Conservation (phyloP, 2,113 vertebrate species). For the Pituophis catenifer region DNA sequence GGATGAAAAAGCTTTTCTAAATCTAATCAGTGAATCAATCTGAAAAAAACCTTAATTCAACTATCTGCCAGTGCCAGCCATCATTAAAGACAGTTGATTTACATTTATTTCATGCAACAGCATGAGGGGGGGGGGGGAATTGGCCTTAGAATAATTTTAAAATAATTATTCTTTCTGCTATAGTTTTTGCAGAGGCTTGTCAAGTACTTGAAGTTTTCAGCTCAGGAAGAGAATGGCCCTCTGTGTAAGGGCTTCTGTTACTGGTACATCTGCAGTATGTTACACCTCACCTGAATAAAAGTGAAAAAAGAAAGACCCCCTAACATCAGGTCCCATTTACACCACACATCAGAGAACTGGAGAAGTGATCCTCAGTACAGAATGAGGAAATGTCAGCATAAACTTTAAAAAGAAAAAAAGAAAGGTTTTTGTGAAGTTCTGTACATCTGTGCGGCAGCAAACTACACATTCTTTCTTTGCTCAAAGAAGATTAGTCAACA, state of each 20-base stretch:
- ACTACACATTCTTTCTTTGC: background rate
- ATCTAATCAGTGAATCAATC: background rate
- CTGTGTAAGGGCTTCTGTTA: constrained; percentile 24
- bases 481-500: constrained; percentile 23
- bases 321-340: constrained; percentile 36
- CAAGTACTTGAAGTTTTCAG: constrained; percentile 26
- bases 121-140: background rate
- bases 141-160: constrained; percentile 16
- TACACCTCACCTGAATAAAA: constrained; percentile 36
- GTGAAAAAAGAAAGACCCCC: constrained; percentile 21
- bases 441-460: constrained; percentile 1
- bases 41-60: constrained; percentile 1
- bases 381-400: constrained; percentile 27
- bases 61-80: background rate
- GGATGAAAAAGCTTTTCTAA: background rate
- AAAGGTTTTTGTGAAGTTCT: constrained; percentile 12
- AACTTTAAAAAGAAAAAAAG: background rate
- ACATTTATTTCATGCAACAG: constrained; percentile 4
- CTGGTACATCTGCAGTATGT: constrained; percentile 38
- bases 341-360: constrained; percentile 20
- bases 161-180: constrained; percentile 3
- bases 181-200: constrained; percentile 25
- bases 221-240: constrained; percentile 18
- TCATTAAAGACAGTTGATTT: constrained; percentile 7
- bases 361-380: constrained; percentile 13